Evolutionary conservation across 2,113 vertebrate genomes (phyloP).

Genomic region (Cyphomyrus plagiostoma): DNA sequence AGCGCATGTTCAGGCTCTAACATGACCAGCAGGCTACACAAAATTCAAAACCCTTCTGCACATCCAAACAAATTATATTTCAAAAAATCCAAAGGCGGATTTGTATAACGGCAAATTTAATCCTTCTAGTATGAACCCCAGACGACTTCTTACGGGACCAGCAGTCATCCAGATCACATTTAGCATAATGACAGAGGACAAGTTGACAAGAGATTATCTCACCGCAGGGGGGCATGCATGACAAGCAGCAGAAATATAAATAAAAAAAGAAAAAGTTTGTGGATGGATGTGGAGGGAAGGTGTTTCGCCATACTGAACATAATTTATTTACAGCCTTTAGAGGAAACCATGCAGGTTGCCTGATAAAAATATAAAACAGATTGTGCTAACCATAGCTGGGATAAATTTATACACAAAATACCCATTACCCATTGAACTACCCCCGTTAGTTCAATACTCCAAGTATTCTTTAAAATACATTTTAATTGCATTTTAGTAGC

Average conservation of each 20-base stretch:
- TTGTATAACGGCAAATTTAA: slow-evolving; percentile 5
- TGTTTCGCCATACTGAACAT: not conserved
- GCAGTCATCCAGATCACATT: slow-evolving; percentile 10
- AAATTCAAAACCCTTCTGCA: not conserved
- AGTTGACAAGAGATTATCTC: not conserved
- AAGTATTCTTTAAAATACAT: not conserved
- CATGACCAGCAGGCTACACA: not conserved
- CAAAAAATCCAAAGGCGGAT: not conserved
- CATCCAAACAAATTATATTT: not conserved
- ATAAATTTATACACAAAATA: not conserved
- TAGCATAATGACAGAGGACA: not conserved
- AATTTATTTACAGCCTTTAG: not conserved
- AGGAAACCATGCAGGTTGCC: not conserved
- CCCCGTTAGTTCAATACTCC: not conserved
- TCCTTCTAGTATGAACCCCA: not conserved
- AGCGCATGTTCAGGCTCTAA: not conserved
- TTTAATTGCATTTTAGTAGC: not conserved
- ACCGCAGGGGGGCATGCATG: not conserved
- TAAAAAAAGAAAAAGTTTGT: not conserved
- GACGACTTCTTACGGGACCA: not conserved
- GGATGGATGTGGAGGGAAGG: not conserved
- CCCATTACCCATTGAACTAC: not conserved
- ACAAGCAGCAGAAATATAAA: not conserved
- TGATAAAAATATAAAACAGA: not conserved
- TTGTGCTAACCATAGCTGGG: not conserved